Evolutionary conservation across 1,140 invertebrate species (phyloP), one percentile per base, ranked within the genome.

Genomic region (Neodiprion virginianus): DNA sequence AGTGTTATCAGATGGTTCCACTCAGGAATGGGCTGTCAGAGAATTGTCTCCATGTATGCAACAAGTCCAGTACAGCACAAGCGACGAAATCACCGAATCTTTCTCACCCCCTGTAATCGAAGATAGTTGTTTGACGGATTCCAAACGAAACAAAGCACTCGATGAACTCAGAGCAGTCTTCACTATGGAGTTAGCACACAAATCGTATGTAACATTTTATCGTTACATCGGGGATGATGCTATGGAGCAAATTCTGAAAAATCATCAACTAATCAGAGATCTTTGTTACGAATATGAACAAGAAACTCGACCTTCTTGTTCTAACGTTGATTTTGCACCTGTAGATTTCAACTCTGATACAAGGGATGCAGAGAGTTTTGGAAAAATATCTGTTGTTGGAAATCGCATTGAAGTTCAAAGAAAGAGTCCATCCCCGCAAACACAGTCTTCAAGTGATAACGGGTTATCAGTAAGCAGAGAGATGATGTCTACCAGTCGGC

Each of bases 81-180:
- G 82, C 5, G 83, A 83, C 67, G 80, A 85, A 8, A 84, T 88
- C 8, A 82, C 88, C 12, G 88, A 89, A 79, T 91, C 90, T 53
- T 87, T 88, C 74, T 91, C 90, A 8, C 90, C 90, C 5, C 89
- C 89, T n/a, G 74, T 83, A 53, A 48, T 81, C 28, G 85, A 87
- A 71, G 84, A 81, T 61, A 79, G 80, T 14, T 79, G 84, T 65
- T 77, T 75, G 67, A 76, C 80, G 10, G 81, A 83, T 71, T 75
- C 48, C 17, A 82, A 84, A 71, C 80, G 80, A 74, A 86, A 86
- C 78, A 82, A 83, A 70, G 94, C 93, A 4, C 85, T 93, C 80
- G 92, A 95, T 81, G 96, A 98, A 88, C 83, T 98, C 0, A 90
- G 91, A 74, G 86, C 93, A 79, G 95, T 96, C 1, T 97, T 98